Conservation (phyloP, 2,888 invertebrate genomes). For the Petrolisthes manimaculis region DNA sequence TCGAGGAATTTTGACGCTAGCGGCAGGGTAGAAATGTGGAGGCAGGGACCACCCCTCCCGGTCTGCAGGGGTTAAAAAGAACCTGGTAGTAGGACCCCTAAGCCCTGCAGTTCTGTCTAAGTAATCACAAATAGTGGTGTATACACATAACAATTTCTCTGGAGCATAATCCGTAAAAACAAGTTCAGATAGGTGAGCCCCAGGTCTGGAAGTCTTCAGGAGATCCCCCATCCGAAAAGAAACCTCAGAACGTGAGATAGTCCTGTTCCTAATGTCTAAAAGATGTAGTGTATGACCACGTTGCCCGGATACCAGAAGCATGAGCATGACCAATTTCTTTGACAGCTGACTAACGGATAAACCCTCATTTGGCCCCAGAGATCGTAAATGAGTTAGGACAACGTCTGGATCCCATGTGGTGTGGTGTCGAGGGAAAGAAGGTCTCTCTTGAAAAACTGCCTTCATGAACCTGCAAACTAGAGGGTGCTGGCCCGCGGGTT, state of each 20-base stretch:
- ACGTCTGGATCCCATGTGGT: neutral
- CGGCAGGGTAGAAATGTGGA: too few relatives aligned
- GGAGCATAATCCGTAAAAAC: neutral
- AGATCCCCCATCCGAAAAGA: neutral
- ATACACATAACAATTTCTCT: conserved; percentile 11
- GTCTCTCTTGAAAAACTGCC: conserved; percentile 7
- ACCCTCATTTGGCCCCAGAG: neutral
- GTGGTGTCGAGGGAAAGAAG: neutral
- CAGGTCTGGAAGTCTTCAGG: neutral
- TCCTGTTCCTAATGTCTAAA: conserved; percentile 7
- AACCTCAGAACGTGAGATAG: neutral
- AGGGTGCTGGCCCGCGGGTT: too few relatives aligned
- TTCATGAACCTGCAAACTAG: conserved; percentile 18
- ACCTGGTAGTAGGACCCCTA: neutral
- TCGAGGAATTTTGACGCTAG: too few relatives aligned
- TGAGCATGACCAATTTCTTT: conserved; percentile 1
- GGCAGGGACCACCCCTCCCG: too few relatives aligned
- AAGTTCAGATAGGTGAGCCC: conserved; percentile 1
- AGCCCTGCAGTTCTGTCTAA: neutral
- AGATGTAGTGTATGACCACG: conserved; percentile 1
- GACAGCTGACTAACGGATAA: neutral
- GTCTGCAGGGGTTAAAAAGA: too few relatives aligned
- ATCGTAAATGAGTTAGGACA: neutral
- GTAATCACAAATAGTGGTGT: neutral
- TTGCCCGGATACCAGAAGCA: conserved; percentile 6